Evolutionary conservation across 2,113 vertebrate species (phyloP).

Genomic region (Petrocephalus zakoni): DNA sequence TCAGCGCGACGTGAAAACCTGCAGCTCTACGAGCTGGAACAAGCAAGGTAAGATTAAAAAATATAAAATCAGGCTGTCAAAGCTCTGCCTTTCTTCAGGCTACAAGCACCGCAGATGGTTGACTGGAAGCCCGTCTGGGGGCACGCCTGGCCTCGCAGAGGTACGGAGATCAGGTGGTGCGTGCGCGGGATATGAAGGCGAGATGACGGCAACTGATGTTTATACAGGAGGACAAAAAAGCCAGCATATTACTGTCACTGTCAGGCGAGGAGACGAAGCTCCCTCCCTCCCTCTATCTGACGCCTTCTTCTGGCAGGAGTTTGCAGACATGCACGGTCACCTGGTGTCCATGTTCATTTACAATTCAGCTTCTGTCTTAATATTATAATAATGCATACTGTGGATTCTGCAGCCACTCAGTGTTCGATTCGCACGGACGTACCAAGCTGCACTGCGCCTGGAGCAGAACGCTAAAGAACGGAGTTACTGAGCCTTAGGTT

Average conservation of each 20-base stretch:
- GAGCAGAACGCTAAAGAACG: background rate
- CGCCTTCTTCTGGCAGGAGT: constrained; percentile 18
- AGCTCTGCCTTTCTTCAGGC: constrained; percentile 13
- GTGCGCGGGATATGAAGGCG: constrained; percentile 34
- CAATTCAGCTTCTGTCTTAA: background rate
- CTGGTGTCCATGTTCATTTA: background rate
- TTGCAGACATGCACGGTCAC: background rate
- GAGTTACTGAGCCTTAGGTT: background rate
- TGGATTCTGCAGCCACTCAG: background rate
- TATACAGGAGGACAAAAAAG: constrained; percentile 36
- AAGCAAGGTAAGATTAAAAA: background rate
- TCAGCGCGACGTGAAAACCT: constrained; percentile 22
- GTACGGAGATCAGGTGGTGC: constrained; percentile 40
- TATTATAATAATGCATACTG: constrained; percentile 1
- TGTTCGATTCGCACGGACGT: background rate
- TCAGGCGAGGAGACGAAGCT: constrained; percentile 27
- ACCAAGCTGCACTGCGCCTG: background rate
- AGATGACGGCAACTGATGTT: constrained; percentile 38
- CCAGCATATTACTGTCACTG: constrained; percentile 35
- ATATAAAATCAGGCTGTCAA: constrained; percentile 6
- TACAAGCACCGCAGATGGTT: constrained; percentile 26
- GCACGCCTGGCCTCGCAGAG: constrained; percentile 8
- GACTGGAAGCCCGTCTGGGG: constrained; percentile 24
- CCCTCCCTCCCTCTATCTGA: constrained; percentile 16
- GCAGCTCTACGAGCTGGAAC: constrained; percentile 12